Percentiles rank a stretch among this genome's conserved stretches.
These are phyloP conservation scores for Ispidina picta DNA, from an alignment of 2,797 vertebrate species.

Conservation along the genomic window DNA sequence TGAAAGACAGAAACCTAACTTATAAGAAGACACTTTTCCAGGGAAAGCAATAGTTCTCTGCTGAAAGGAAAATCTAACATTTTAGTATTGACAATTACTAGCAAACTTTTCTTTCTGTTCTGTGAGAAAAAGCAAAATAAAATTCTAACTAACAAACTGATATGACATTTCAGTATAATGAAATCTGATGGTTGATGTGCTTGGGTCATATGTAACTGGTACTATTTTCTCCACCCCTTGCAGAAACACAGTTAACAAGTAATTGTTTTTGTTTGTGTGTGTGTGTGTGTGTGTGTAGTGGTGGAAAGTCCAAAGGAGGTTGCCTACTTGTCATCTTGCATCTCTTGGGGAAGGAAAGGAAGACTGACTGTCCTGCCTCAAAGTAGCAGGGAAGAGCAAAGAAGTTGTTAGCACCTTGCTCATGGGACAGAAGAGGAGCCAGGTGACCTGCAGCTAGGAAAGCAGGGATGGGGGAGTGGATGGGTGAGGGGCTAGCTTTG, in stretches of 20 bases:
- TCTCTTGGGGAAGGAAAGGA: neutral
- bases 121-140: neutral
- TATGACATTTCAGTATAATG: neutral
- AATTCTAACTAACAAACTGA: neutral
- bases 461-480: accelerated
- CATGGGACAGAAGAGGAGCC: neutral
- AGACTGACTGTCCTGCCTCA: neutral
- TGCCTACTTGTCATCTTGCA: neutral
- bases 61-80: neutral
- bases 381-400: too few species aligned
- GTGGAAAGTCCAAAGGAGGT: neutral
- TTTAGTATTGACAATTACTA: neutral
- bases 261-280: neutral
- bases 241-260: neutral
- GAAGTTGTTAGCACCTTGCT: neutral
- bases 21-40: conserved; percentile 44
- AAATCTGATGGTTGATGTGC: neutral
- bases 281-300: accelerated
- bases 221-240: neutral
- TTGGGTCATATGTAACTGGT: neutral
- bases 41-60: neutral
- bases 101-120: neutral
- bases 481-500: neutral
- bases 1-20: conserved; percentile 5
- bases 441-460: neutral